These are phyloP conservation scores for Emydocephalus ijimae DNA, from an alignment of 2,113 vertebrate species.

Conservation along the genomic window DNA sequence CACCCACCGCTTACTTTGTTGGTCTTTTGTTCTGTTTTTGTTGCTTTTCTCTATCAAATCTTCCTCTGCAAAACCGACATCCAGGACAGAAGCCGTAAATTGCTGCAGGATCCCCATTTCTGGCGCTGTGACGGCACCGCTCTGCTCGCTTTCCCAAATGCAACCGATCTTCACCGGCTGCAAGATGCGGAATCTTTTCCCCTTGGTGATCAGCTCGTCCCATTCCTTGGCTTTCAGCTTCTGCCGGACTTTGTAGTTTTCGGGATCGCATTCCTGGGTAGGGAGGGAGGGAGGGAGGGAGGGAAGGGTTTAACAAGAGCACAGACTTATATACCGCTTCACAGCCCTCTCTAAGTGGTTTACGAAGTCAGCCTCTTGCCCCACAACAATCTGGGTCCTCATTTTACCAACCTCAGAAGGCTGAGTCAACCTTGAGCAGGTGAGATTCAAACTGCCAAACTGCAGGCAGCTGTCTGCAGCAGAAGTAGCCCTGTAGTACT, in stretches of 20 bases:
- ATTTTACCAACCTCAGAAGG: too few species aligned
- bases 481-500: too few species aligned
- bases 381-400: too few species aligned
- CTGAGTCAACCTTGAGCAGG: too few species aligned
- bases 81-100: constrained; percentile 76
- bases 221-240: constrained; percentile 93
- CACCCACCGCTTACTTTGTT: constrained; percentile 73
- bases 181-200: constrained; percentile 82
- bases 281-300: background rate
- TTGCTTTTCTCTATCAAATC: constrained; percentile 73
- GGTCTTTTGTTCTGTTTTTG: constrained; percentile 71
- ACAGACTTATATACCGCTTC: too few species aligned
- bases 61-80: constrained; percentile 61
- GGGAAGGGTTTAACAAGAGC: too few species aligned
- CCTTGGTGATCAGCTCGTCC: constrained; percentile 91
- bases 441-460: too few species aligned
- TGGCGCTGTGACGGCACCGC: fast-evolving
- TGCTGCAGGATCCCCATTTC: constrained; percentile 74
- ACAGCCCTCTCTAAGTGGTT: too few species aligned
- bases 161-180: constrained; percentile 86
- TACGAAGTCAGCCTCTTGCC: too few species aligned
- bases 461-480: too few species aligned
- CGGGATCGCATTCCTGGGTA: constrained; percentile 83
- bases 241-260: constrained; percentile 91
- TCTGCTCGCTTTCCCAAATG: constrained; percentile 71